These are phyloP conservation scores for Hemicrepidius hirtus DNA, from an alignment of 2,888 invertebrate genomes.

Conservation along the genomic window DNA sequence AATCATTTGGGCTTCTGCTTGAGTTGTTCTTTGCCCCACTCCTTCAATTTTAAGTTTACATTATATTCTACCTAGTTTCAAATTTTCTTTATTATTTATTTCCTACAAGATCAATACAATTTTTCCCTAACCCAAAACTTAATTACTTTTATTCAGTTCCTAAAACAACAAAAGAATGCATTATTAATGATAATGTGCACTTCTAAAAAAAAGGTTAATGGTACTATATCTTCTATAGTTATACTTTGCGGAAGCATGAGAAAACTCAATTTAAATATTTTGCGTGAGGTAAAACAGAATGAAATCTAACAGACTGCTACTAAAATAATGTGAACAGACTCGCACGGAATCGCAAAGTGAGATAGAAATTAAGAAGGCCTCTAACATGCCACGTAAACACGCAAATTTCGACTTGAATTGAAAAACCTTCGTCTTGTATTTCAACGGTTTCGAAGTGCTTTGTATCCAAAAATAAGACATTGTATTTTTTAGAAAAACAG, in stretches of 20 bases:
- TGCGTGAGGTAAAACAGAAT: conserved; percentile 16
- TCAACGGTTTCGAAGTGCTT: background rate
- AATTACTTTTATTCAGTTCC: too few species aligned
- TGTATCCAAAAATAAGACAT: background rate
- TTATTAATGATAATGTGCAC: too few species aligned
- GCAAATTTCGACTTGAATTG: conserved; percentile 9
- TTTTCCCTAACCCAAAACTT: too few species aligned
- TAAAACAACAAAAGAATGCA: too few species aligned
- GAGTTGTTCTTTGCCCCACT: too few species aligned
- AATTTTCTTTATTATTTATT: too few species aligned
- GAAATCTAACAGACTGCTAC: conserved; percentile 14
- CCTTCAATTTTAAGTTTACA: too few species aligned
- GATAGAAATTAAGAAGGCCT: conserved; percentile 12
- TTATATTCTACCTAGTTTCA: background rate
- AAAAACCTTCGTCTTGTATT: conserved; percentile 2
- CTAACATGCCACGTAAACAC: background rate
- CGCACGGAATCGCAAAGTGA: conserved; percentile 21
- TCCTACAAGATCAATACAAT: too few species aligned
- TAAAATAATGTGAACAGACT: conserved; percentile 18
- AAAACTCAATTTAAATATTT: conserved; percentile 22
- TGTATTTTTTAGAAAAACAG: conserved; percentile 1
- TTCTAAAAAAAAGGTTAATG: background rate
- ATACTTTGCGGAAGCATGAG: conserved; percentile 8
- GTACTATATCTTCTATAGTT: background rate
- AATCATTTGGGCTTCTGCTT: too few species aligned